Evolutionary conservation across 2,888 invertebrate species (phyloP).

Genomic region (Diarsia mendica): DNA sequence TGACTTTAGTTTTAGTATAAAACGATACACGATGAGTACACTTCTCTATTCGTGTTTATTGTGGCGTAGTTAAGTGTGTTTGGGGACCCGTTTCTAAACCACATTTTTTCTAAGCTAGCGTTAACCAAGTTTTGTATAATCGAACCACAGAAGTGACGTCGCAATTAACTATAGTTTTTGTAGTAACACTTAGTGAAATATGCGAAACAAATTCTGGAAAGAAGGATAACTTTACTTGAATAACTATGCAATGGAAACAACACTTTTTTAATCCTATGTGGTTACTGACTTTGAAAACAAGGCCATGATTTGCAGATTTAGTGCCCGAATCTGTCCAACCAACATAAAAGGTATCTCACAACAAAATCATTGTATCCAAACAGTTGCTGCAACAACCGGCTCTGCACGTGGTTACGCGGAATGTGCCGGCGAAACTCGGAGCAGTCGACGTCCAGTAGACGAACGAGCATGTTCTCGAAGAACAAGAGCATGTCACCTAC

Average conservation of each 20-base stretch:
- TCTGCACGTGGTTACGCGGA: constrained; percentile 83
- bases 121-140: not conserved
- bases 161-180: not conserved
- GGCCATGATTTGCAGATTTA: not conserved
- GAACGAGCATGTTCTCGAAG: constrained; percentile 92
- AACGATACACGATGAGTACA: not conserved
- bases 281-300: not conserved
- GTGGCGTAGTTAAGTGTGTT: not conserved
- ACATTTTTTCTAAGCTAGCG: not conserved
- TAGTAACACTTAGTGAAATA: not conserved
- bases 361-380: not conserved
- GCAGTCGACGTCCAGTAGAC: constrained; percentile 88
- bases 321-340: not conserved
- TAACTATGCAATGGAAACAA: too few relatives aligned
- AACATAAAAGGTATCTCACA: not conserved
- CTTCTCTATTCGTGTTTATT: not conserved
- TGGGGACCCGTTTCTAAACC: too few relatives aligned
- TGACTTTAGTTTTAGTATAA: not conserved
- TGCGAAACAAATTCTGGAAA: not conserved
- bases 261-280: too few relatives aligned
- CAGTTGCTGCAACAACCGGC: constrained; percentile 84
- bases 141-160: not conserved
- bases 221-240: not conserved
- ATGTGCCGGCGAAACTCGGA: constrained; percentile 86
- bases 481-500: constrained; percentile 92